Percentiles rank a stretch among this genome's conserved stretches.
Conservation (phyloP, 2,888 invertebrate genomes). For the Eupithecia centaureata region DNA sequence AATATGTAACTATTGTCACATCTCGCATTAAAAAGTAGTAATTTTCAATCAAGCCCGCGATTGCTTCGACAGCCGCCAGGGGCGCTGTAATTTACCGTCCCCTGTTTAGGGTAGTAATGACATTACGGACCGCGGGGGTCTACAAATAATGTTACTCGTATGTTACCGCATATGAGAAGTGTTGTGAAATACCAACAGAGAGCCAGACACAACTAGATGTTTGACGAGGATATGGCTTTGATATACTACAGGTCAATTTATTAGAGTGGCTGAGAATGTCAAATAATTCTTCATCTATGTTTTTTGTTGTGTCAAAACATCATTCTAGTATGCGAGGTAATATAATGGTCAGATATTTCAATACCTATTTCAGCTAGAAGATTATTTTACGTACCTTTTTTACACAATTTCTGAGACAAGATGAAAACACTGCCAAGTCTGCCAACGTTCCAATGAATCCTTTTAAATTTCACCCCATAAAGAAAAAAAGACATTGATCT, state of each 20-base stretch:
- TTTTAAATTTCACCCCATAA: neutral
- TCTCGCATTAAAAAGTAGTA: slow-evolving; percentile 35
- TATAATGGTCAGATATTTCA: too few species aligned
- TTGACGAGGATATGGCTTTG: neutral
- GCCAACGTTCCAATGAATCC: neutral
- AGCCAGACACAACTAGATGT: neutral
- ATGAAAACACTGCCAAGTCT: too few species aligned
- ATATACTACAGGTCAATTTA: neutral
- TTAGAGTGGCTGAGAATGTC: neutral
- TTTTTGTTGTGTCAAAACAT: neutral
- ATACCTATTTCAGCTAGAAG: neutral
- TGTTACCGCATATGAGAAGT: slow-evolving; percentile 2
- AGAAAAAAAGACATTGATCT: slow-evolving; percentile 12
- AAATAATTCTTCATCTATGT: neutral
- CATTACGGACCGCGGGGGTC: slow-evolving; percentile 43
- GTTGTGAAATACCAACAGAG: neutral
- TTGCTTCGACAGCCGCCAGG: slow-evolving; percentile 51
- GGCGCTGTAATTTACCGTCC: slow-evolving; percentile 45
- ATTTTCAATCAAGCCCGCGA: slow-evolving; percentile 49
- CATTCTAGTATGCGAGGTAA: neutral
- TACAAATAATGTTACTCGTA: slow-evolving; percentile 36
- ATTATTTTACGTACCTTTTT: neutral
- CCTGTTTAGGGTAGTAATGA: slow-evolving; percentile 47
- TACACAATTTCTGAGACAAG: too few species aligned
- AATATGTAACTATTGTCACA: slow-evolving; percentile 13